Evolutionary conservation across 2,113 vertebrate species (phyloP), one percentile per base, ranked within the genome.

Genomic region (Catagonus wagneri): DNA sequence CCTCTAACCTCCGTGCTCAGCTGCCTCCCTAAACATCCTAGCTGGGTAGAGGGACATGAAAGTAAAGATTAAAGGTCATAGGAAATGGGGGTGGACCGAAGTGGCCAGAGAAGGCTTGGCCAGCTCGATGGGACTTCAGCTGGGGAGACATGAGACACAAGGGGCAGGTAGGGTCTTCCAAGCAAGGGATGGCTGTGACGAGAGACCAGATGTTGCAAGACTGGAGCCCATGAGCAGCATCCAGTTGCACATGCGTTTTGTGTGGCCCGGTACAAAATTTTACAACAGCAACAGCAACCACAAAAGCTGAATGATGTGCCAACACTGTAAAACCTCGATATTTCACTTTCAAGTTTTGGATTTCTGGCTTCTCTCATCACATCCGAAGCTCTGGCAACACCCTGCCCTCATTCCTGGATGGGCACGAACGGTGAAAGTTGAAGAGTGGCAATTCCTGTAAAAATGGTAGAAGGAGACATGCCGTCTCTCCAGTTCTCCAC

Each of bases 281-380:
- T 78, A 94, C 63, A 52, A 23, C 36, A 78, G 93, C 72, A 81
- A 15, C 44, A 85, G 8, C 44, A 50, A 61, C 25, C 69, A 15
- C 44, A 85, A 65, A 85, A 25, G 63, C 23, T 11, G 39, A 75
- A 96, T 58, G 27, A 74, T 79, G 78, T 90, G 63, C 50, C 44
- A 79, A 89, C 52, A 87, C 36, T 66, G 22, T 54, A 68, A 93
- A 90, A 60, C n/a, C 36, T 89, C 29, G 36, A 68, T 54, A 44
- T 74, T 93, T 89, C 15, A 54, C 34, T 14, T 79, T 87, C 19
- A 90, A 65, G 6, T 11, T 83, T 87, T 23, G 20, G 13, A n/a
- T 80, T 66, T 96, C 56, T 81, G 65, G 50, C 3, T 92, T 93
- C 16, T 84, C 44, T 80, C 34, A 6, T 34, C 86, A 96, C 79